Evolutionary conservation across 2,888 invertebrate species (phyloP).

Genomic region (Xylocampa areola): DNA sequence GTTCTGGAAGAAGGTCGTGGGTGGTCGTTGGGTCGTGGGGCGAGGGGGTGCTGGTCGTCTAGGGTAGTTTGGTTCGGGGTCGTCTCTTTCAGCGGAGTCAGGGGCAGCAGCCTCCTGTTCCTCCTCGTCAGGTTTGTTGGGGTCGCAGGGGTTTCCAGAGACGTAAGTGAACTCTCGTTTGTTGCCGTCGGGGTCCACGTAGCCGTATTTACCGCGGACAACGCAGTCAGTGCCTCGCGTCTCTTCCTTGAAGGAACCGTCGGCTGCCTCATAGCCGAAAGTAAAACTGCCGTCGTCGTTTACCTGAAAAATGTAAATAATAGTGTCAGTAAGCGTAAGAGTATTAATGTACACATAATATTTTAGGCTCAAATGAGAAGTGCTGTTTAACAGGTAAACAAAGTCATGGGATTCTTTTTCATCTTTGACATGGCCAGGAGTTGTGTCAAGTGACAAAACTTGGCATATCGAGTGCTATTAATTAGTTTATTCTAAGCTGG

Average conservation of each 20-base stretch:
- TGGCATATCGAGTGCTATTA: too few relatives aligned
- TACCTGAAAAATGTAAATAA: slow-evolving; percentile 77
- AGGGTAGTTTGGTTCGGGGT: slow-evolving; percentile 91
- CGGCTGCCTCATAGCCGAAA: slow-evolving; percentile 95
- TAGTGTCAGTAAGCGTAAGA: background rate
- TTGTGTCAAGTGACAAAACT: too few relatives aligned
- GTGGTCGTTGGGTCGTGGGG: slow-evolving; percentile 87
- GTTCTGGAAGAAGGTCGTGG: slow-evolving; percentile 93
- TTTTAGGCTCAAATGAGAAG: too few relatives aligned
- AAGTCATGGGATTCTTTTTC: too few relatives aligned
- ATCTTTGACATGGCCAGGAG: too few relatives aligned
- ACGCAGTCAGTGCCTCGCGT: slow-evolving; percentile 96
- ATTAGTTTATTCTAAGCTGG: too few relatives aligned
- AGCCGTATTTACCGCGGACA: slow-evolving; percentile 96
- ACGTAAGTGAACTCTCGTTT: slow-evolving; percentile 96
- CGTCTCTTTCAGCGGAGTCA: slow-evolving; percentile 90
- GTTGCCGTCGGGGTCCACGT: slow-evolving; percentile 96
- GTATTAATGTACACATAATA: background rate
- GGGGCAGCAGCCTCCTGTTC: slow-evolving; percentile 87
- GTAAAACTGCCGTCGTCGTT: slow-evolving; percentile 96
- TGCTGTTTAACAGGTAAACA: too few relatives aligned
- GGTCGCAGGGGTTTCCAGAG: slow-evolving; percentile 96
- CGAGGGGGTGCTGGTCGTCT: slow-evolving; percentile 78
- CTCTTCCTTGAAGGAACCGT: slow-evolving; percentile 96
- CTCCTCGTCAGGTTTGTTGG: slow-evolving; percentile 93